A percentile compares a stretch with the other conserved stretches of the same genome.
Conservation (phyloP, 2,113 vertebrate genomes). For the Serinus canaria region DNA sequence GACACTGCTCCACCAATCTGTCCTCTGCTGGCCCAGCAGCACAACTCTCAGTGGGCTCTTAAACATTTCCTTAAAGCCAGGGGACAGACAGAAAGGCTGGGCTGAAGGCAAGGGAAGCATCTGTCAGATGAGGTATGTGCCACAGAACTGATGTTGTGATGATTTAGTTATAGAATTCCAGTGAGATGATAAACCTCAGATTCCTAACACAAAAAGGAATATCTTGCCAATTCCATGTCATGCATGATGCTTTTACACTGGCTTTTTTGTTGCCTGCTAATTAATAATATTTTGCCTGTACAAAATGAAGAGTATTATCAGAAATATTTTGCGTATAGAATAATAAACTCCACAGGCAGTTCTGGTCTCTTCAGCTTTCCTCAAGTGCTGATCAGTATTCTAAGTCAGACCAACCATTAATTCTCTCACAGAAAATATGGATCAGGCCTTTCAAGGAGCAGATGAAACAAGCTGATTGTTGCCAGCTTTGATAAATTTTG, state of each 20-base stretch:
- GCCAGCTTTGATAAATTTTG: conserved; percentile 52
- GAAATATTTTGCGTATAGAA: not conserved
- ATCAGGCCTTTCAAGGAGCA: conserved; percentile 28
- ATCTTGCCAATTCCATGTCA: not conserved
- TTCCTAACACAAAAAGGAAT: not conserved
- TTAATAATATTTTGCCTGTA: not conserved
- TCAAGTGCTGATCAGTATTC: conserved; percentile 48
- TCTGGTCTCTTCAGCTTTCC: not conserved
- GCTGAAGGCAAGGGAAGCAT: not conserved
- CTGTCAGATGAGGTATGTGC: not conserved
- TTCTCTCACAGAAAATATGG: conserved; percentile 51
- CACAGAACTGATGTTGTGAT: not conserved
- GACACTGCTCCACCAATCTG: not conserved
- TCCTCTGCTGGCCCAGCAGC: not conserved
- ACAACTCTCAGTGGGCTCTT: not conserved
- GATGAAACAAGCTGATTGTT: conserved; percentile 57
- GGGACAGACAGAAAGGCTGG: not conserved
- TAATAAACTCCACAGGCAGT: not conserved
- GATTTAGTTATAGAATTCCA: not conserved
- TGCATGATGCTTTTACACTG: not conserved
- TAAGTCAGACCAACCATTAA: conserved; percentile 1
- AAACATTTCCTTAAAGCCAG: not conserved
- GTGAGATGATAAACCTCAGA: not conserved
- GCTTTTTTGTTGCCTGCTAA: not conserved
- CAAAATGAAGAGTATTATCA: not conserved